phyloP scores from a whole-genome alignment of 2,113 vertebrate species.

The Sander vitreus region DNA sequence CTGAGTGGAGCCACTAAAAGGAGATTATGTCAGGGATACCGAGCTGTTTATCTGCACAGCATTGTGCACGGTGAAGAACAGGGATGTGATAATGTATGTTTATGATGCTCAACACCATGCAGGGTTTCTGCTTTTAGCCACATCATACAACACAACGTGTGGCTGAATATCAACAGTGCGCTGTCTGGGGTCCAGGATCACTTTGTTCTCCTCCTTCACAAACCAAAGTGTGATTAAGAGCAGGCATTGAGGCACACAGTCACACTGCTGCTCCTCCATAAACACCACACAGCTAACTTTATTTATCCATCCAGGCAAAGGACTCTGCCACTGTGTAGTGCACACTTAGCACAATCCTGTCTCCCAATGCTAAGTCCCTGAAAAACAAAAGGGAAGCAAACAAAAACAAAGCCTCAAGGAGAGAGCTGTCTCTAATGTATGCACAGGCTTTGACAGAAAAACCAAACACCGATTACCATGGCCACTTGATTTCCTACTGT shows the following conservation, averaged over 20 bases:
- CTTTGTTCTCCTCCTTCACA: conserved; percentile 35
- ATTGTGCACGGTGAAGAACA: conserved; percentile 11
- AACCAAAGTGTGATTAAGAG: conserved; percentile 41
- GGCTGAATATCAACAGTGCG: conserved; percentile 6
- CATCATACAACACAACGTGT: background rate
- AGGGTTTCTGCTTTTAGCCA: conserved; percentile 7
- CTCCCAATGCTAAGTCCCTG: conserved; percentile 39
- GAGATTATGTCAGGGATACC: conserved; percentile 65
- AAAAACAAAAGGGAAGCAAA: conserved; percentile 65
- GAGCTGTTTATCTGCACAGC: conserved; percentile 61
- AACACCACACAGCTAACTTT: conserved; percentile 44
- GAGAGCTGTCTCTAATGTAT: conserved; percentile 17
- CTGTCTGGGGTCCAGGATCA: conserved; percentile 21
- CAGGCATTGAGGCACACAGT: conserved; percentile 33
- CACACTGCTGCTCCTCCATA: conserved; percentile 23
- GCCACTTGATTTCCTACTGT: conserved; percentile 40
- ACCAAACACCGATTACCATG: conserved; percentile 54
- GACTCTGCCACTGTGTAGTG: conserved; percentile 5
- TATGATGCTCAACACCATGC: conserved; percentile 1
- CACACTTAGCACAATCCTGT: conserved; percentile 26
- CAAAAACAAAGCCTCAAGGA: conserved; percentile 43
- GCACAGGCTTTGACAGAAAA: conserved; percentile 48
- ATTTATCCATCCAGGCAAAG: conserved; percentile 39
- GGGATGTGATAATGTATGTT: background rate
- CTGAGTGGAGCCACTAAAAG: conserved; percentile 46